Base-by-base conservation (phyloP, 1,140 invertebrate species). In the Ceratitis capitata region DNA sequence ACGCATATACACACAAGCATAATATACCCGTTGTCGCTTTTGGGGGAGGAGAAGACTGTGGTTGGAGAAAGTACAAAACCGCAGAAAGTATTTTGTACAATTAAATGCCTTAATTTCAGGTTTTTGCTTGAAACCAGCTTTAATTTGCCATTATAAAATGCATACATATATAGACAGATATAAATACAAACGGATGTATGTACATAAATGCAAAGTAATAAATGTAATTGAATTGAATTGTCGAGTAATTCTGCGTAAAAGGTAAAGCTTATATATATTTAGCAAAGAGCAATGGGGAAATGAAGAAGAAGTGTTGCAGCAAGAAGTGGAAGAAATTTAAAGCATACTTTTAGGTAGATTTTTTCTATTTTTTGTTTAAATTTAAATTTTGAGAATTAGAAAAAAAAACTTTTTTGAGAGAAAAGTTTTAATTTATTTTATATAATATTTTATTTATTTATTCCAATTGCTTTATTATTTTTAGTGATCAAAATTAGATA, bases 201-300 rank as follows among this genome's bases (percentile, higher is more conserved):
- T n/a, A 23, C 51, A 56, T 9, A 69, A 64, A 64, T 12, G 29
- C 26, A 64, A 39, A 69, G 19, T 69, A 45, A 26, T 47, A 78
- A 78, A 45, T 45, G 23, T 78, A 78, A 78, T 78, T 78, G 69
- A 45, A 78, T 78, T 78, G 69, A 78, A 78, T 47, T 78, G 69
- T 16, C 39, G 69, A 26, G 69, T 78, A 45, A 78, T 78, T 45
- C 61, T 69, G 61, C 14, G 64, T 42, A 45, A 5, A 64, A 64
- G 9, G 6, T 19, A 10, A 23, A 23, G 10, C 0, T 19, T 78
- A 10, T 26, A n/a, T n/a, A n/a, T n/a, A n/a, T n/a, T n/a, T n/a
- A n/a, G n/a, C n/a, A n/a, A 32, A 78, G 29, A 45, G 39, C 19
- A 61, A 61, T 10, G 5, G 12, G 39, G 69, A 0, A n/a, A 16